Evolutionary conservation across 2,797 vertebrate genomes (phyloP).

Genomic region (Muraenolepis orangiensis): DNA sequence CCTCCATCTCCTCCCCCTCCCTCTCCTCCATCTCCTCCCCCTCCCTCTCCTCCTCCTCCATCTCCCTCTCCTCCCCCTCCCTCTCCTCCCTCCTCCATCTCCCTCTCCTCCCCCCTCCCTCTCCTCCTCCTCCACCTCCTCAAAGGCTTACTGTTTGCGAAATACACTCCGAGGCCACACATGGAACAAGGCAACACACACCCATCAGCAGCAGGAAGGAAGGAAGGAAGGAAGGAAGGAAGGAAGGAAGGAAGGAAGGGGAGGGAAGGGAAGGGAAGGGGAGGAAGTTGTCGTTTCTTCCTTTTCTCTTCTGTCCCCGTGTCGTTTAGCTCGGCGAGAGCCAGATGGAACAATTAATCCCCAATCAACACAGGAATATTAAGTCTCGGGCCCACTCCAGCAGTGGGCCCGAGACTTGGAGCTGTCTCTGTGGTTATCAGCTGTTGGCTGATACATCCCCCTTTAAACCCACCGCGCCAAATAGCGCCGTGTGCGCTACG

Average conservation of each 20-base stretch:
- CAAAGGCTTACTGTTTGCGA: background rate
- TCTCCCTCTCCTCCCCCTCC: too few relatives aligned
- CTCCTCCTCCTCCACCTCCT: too few relatives aligned
- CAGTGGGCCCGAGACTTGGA: conserved; percentile 25
- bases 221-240: conserved; percentile 10
- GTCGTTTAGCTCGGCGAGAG: conserved; percentile 51
- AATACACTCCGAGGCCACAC: background rate
- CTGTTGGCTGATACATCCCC: conserved; percentile 41
- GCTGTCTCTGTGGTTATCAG: conserved; percentile 22
- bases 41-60: too few relatives aligned
- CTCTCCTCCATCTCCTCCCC: conserved; percentile 26
- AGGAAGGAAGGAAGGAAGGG: conserved; percentile 18
- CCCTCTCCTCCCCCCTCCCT: too few relatives aligned
- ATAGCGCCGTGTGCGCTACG: background rate
- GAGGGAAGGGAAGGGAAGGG: conserved; percentile 26
- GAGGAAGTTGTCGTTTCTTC: background rate
- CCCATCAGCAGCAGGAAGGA: conserved; percentile 6
- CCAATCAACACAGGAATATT: conserved; percentile 64
- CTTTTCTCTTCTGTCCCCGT: conserved; percentile 7
- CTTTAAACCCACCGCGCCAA: conserved; percentile 33
- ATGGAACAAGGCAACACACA: conserved; percentile 44
- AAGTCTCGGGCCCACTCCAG: conserved; percentile 56
- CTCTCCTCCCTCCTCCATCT: background rate
- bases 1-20: background rate
- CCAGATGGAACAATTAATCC: conserved; percentile 89